These are phyloP conservation scores for Triplophysa tibetana DNA, from an alignment of 2,113 vertebrate species.

Conservation along the genomic window DNA sequence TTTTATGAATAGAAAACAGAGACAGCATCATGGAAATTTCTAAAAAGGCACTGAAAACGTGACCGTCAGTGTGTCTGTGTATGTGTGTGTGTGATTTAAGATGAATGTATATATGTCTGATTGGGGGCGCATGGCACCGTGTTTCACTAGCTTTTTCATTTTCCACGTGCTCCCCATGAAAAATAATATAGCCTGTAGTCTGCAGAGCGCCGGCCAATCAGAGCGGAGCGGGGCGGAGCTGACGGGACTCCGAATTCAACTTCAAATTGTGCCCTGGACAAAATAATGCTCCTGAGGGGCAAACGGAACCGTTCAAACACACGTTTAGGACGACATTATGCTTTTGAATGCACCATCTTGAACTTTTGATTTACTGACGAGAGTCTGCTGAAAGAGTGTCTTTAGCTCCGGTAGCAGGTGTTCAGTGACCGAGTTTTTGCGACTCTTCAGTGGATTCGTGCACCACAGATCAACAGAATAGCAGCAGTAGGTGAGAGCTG, in stretches of 20 bases:
- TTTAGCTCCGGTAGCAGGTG: conserved; percentile 24
- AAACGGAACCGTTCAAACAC: not conserved
- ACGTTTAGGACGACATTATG: not conserved
- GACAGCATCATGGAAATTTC: not conserved
- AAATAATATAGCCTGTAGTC: conserved; percentile 34
- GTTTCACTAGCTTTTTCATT: conserved; percentile 7
- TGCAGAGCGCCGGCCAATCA: conserved; percentile 44
- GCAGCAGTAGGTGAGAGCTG: not conserved
- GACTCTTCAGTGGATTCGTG: not conserved
- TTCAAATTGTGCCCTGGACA: conserved; percentile 25
- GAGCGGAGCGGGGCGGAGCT: conserved; percentile 46
- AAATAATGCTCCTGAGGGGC: conserved; percentile 5
- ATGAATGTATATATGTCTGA: conserved; percentile 17
- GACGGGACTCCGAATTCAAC: conserved; percentile 45
- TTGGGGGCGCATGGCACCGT: conserved; percentile 53
- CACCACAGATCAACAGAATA: not conserved
- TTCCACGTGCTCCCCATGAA: conserved; percentile 46
- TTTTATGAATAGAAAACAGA: too few relatives aligned
- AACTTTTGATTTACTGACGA: not conserved
- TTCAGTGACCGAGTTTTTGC: not conserved
- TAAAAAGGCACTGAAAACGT: not conserved
- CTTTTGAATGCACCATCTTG: not conserved
- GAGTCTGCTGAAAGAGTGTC: not conserved
- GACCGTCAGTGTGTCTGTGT: too few relatives aligned
- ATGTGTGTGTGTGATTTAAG: not conserved